Evolutionary conservation across 1,140 invertebrate species (phyloP), one percentile per base, ranked within the genome.

Genomic region (Ectropis grisescens): DNA sequence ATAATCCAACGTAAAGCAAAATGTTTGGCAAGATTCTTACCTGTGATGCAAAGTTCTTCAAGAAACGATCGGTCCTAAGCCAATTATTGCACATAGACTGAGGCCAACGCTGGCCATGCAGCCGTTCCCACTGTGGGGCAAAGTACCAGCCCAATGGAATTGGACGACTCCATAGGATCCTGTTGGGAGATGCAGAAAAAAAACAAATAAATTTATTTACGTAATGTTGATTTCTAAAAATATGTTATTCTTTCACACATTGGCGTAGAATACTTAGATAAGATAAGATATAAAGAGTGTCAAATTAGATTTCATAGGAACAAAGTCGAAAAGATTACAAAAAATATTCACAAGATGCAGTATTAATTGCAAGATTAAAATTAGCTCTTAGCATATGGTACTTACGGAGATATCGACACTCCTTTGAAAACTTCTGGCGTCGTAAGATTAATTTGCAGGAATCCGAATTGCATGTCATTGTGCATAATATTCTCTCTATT

Each of bases 111-210:
- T 84, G 68, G 3, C 94, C 94, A 46, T 91, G 88, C 12, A 86
- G 50, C 11, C 87, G 79, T 61, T 93, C 89, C 94, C 95, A 98
- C 69, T 97, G 94, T 0, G 89, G 87, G 0, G 85, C 85, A 60
- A 97, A 97, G 60, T 97, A 98, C 96, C 96, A 98, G 0, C 84
- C 94, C 2, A 98, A 68, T 0, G 96, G 95, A 48, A 97, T 93
- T 0, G 95, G 94, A 23, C 90, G 87, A 59, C 93, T 95, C 95
- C 95, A 98, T 1, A 97, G 79, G 1, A 91, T 79, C 1, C 92
- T 93, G 60, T 9, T 56, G 55, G 50, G 34, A 42, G 49, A 43
- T 10, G 34, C 43, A 37, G 27, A 2, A 42, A 25, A 13, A n/a
- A n/a, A n/a, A n/a, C n/a, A 37, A 33, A 14, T 27, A 10, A 16